Percentiles rank a stretch among this genome's conserved stretches.
phyloP scores from a whole-genome alignment of 2,888 invertebrate genomes.

The Dynastes maya region DNA sequence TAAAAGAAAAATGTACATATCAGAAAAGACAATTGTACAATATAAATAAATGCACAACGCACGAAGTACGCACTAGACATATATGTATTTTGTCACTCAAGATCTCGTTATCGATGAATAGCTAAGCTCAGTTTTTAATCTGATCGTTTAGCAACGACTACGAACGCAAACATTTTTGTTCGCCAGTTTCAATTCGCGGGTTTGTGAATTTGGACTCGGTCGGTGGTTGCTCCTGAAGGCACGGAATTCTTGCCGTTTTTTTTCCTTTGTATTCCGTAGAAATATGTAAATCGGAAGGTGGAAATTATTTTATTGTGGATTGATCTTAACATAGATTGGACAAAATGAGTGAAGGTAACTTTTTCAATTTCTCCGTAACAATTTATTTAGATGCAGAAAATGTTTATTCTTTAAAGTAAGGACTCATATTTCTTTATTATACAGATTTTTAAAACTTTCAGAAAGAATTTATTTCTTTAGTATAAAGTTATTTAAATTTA shows the following conservation, averaged over 20 bases:
- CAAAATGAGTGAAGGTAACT: slow-evolving; percentile 37
- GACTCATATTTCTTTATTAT: too few species aligned
- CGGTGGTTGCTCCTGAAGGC: background rate
- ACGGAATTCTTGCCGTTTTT: background rate
- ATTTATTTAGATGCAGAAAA: background rate
- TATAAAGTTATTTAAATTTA: too few species aligned
- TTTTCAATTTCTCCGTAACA: background rate
- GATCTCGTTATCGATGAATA: slow-evolving; percentile 35
- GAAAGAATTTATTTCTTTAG: too few species aligned
- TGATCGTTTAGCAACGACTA: slow-evolving; percentile 17
- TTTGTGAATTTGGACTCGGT: slow-evolving; percentile 13
- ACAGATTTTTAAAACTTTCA: too few species aligned
- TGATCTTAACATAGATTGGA: slow-evolving; percentile 1
- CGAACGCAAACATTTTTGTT: slow-evolving; percentile 20
- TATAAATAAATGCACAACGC: slow-evolving; percentile 9
- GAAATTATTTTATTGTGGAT: slow-evolving; percentile 6
- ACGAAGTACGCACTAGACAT: background rate
- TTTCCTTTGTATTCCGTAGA: background rate
- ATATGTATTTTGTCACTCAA: slow-evolving; percentile 28
- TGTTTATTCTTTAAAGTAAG: background rate
- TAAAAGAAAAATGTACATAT: slow-evolving; percentile 8
- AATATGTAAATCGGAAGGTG: slow-evolving; percentile 34
- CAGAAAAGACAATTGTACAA: slow-evolving; percentile 5
- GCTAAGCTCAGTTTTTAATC: slow-evolving; percentile 33
- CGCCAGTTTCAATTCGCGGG: slow-evolving; percentile 14